Conservation (phyloP, 2,797 vertebrate species). For the Gephyroberyx darwinii region DNA sequence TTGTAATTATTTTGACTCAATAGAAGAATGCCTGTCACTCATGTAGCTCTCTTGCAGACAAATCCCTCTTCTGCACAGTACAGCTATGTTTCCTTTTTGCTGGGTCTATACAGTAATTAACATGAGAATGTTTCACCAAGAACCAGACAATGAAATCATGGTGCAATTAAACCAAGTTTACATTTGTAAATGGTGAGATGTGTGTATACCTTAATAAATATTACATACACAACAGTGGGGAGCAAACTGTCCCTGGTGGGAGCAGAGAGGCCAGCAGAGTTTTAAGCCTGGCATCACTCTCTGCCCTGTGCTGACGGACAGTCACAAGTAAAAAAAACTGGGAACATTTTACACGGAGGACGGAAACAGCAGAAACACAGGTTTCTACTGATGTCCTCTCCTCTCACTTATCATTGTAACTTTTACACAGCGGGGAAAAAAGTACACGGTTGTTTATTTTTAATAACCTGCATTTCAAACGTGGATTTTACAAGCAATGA, state of each 20-base stretch:
- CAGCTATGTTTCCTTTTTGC: slow-evolving; percentile 42
- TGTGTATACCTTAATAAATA: slow-evolving; percentile 61
- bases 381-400: slow-evolving; percentile 49
- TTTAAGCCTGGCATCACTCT: slow-evolving; percentile 29
- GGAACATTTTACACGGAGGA: slow-evolving; percentile 55
- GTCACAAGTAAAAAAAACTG: slow-evolving; percentile 35
- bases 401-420: slow-evolving; percentile 69
- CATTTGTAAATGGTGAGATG: slow-evolving; percentile 74
- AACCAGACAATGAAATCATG: slow-evolving; percentile 70
- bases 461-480: slow-evolving; percentile 64
- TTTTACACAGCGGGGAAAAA: slow-evolving; percentile 49
- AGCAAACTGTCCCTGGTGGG: slow-evolving; percentile 19
- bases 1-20: slow-evolving; percentile 17
- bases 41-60: slow-evolving; percentile 30
- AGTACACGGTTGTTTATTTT: slow-evolving; percentile 59
- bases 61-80: slow-evolving; percentile 47
- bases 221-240: slow-evolving; percentile 21
- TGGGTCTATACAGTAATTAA: slow-evolving; percentile 52
- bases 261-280: slow-evolving; percentile 45
- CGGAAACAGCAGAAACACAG: slow-evolving; percentile 29
- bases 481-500: slow-evolving; percentile 72
- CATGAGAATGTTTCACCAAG: slow-evolving; percentile 72
- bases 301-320: slow-evolving; percentile 32
- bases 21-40: slow-evolving; percentile 29
- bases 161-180: slow-evolving; percentile 80